Evolutionary conservation across 2,797 vertebrate species (phyloP).

Genomic region (Crenuchus spilurus): DNA sequence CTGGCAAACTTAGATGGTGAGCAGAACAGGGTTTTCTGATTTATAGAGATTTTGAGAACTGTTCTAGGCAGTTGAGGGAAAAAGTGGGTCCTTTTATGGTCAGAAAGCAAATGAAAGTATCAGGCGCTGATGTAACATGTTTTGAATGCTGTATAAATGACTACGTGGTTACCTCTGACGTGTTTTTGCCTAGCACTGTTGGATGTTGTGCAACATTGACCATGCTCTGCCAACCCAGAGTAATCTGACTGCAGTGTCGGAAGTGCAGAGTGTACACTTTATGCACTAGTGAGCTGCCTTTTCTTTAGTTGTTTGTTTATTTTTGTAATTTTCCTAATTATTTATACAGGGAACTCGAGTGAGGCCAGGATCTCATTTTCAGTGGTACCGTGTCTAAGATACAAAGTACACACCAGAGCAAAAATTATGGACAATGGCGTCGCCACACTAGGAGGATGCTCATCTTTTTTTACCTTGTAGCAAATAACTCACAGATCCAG

Average conservation of each 20-base stretch:
- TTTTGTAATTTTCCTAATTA: slow-evolving; percentile 7
- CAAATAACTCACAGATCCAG: too few species aligned
- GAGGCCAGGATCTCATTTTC: not conserved
- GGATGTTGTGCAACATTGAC: slow-evolving; percentile 25
- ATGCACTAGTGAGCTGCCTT: not conserved
- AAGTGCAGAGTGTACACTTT: slow-evolving; percentile 9
- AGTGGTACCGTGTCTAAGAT: not conserved
- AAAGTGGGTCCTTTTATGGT: slow-evolving; percentile 4
- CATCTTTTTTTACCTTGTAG: too few species aligned
- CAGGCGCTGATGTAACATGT: slow-evolving; percentile 9
- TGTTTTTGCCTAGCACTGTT: slow-evolving; percentile 40
- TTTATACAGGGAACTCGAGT: not conserved
- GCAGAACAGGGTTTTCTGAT: slow-evolving; percentile 7
- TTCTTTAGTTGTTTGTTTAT: not conserved
- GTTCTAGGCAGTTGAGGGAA: slow-evolving; percentile 13
- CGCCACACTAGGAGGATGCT: too few species aligned
- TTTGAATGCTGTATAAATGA: slow-evolving; percentile 27
- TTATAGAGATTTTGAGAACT: slow-evolving; percentile 28
- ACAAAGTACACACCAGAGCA: too few species aligned
- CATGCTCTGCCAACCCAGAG: not conserved
- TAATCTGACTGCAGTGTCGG: not conserved
- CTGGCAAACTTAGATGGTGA: slow-evolving; percentile 7
- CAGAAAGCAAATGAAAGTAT: slow-evolving; percentile 28
- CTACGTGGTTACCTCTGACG: slow-evolving; percentile 12
- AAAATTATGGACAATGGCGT: too few species aligned